Evolutionary conservation across 2,113 vertebrate species (phyloP), one percentile per base, ranked within the genome.

Genomic region (Morone chrysops): DNA sequence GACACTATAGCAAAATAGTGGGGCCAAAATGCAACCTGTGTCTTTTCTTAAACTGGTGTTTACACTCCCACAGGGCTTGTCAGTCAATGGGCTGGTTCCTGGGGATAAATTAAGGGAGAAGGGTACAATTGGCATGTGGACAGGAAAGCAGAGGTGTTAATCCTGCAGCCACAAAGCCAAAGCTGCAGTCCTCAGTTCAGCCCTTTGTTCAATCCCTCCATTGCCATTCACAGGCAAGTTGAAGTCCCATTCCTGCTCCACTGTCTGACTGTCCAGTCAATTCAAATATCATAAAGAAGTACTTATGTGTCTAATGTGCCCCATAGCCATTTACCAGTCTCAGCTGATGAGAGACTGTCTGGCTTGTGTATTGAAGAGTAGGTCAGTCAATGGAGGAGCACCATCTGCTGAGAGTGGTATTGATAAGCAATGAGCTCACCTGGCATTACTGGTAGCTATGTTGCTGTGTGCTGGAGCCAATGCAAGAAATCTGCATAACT

Each of bases 251-350:
- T 41, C 69, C 57, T 78, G 62, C 38, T 61, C 50, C 12, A 20
- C 62, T 68, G 48, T 66, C 60, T 53, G 11, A 62, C 48, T 8
- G 57, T 63, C 61, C 38, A 68, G 67, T 84, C 83, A 80, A 75
- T 82, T 70, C 65, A 83, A 84, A 36, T 71, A 67, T 76, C 51
- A 81, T 81, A 78, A 86, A 87, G 22, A 56, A 73, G 69, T 62
- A 63, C 56, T 80, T 76, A 73, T 45, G 50, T 25, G 43, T 87
- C 67, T 75, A 79, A 81, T 62, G 50, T 78, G 54, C 40, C 43
- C 48, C 25, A 45, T 6, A 45, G 57, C 67, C 62, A 63, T 65
- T 82, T 50, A 43, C 20, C 68, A 59, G 69, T 16, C n/a, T 81
- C 81, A 72, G 79, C 69, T 71, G 74, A 62, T 59, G 9, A 69